Evolutionary conservation across 2,113 vertebrate genomes (phyloP).

Genomic region (Bagarius yarrelli): DNA sequence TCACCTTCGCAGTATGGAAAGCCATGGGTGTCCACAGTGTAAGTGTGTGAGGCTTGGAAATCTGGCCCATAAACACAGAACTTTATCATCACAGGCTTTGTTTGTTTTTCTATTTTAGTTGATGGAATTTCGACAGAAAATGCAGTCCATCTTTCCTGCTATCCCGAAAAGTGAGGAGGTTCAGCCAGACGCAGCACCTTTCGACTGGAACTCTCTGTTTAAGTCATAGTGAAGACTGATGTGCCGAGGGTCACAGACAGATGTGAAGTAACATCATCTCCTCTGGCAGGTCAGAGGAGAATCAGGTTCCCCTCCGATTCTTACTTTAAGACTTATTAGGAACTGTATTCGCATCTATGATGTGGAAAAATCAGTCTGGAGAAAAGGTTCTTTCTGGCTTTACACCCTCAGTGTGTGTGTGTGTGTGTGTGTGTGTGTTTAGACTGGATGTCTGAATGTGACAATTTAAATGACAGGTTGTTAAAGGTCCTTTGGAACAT

Average conservation of each 20-base stretch:
- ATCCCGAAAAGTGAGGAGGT: conserved; percentile 73
- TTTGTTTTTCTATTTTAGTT: conserved; percentile 69
- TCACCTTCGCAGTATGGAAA: conserved; percentile 84
- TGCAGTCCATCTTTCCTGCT: conserved; percentile 83
- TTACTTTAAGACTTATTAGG: background rate
- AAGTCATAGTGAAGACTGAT: conserved; percentile 71
- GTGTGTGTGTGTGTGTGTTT: background rate
- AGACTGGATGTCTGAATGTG: background rate
- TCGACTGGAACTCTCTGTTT: conserved; percentile 79
- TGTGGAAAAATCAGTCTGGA: background rate
- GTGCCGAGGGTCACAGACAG: too few species aligned
- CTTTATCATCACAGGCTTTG: background rate
- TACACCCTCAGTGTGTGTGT: background rate
- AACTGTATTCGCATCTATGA: background rate
- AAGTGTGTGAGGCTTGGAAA: conserved; percentile 57
- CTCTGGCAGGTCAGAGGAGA: background rate
- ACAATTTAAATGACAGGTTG: background rate
- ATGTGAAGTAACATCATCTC: too few species aligned
- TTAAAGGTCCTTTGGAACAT: background rate
- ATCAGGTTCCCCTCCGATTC: background rate
- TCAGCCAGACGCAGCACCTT: conserved; percentile 53
- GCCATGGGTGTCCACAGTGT: conserved; percentile 85
- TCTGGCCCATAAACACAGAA: background rate
- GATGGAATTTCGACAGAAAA: conserved; percentile 83
- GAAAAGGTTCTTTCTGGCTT: background rate